Conservation (phyloP, 2,113 vertebrate species). For the Coreoperca whiteheadi region DNA sequence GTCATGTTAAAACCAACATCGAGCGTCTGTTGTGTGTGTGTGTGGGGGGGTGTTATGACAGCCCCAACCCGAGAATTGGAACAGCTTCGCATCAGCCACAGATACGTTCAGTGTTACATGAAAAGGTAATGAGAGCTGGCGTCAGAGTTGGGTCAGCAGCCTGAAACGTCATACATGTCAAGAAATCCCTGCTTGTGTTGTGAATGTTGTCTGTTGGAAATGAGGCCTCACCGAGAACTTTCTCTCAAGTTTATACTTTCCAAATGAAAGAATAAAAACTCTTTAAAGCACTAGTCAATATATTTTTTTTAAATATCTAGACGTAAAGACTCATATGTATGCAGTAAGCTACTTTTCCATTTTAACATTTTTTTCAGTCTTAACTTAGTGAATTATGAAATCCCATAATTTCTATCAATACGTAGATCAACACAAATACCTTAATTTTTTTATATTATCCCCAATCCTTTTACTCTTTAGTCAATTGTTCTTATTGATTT, state of each 20-base stretch:
- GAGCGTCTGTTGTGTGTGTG: constrained; percentile 1
- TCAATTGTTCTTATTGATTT: neutral
- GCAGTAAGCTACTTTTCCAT: too few species aligned
- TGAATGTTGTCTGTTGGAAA: constrained; percentile 42
- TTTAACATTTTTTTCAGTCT: neutral
- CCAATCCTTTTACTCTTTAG: neutral
- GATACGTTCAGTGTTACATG: constrained; percentile 47
- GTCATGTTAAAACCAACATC: constrained; percentile 62
- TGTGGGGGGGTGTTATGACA: constrained; percentile 46
- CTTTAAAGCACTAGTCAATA: neutral
- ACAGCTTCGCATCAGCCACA: constrained; percentile 32
- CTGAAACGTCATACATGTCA: constrained; percentile 25
- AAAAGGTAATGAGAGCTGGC: constrained; percentile 60
- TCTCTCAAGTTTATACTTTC: constrained; percentile 6
- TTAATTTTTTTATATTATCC: neutral
- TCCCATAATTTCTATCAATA: neutral
- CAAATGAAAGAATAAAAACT: constrained; percentile 8
- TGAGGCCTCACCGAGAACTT: constrained; percentile 25
- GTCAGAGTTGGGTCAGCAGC: constrained; percentile 42
- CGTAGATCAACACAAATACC: neutral
- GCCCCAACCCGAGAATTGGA: constrained; percentile 55
- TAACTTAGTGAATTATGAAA: neutral
- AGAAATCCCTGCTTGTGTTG: constrained; percentile 11
- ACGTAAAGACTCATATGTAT: neutral
- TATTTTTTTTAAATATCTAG: neutral